Conservation (phyloP, 2,888 invertebrate genomes). For the Andricus curvator region DNA sequence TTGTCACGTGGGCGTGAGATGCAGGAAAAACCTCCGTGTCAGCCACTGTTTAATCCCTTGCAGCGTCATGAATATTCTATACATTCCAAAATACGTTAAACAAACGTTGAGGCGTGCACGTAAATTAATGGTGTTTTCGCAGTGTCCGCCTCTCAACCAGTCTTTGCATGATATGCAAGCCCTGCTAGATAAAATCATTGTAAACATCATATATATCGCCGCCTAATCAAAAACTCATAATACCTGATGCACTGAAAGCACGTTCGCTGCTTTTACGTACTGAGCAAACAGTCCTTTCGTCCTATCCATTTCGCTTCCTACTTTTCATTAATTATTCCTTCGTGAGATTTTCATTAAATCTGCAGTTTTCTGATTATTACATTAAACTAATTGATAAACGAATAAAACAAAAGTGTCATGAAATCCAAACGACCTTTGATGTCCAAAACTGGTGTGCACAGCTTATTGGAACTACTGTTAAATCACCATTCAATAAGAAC, state of each 20-base stretch:
- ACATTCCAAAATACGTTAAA: slow-evolving; percentile 60
- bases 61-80: slow-evolving; percentile 63
- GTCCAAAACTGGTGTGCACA: too few species aligned
- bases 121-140: slow-evolving; percentile 60
- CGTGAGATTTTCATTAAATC: not conserved
- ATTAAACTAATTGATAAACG: not conserved
- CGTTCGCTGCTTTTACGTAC: slow-evolving; percentile 27
- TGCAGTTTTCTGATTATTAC: not conserved
- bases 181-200: slow-evolving; percentile 54
- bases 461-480: too few species aligned
- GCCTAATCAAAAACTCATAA: slow-evolving; percentile 57
- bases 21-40: slow-evolving; percentile 9
- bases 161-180: slow-evolving; percentile 58
- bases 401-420: too few species aligned
- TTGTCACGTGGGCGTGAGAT: not conserved
- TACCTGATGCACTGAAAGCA: slow-evolving; percentile 43
- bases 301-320: slow-evolving; percentile 16
- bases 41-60: slow-evolving; percentile 38
- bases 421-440: too few species aligned
- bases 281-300: slow-evolving; percentile 24
- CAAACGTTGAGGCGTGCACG: slow-evolving; percentile 63
- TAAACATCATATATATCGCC: slow-evolving; percentile 55
- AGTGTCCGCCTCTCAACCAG: slow-evolving; percentile 53
- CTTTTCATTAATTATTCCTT: not conserved
- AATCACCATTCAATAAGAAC: too few species aligned